A percentile compares a stretch with the other conserved stretches of the same genome.
Conservation (phyloP, 2,888 invertebrate species). For the Orchesellides sinensis region DNA sequence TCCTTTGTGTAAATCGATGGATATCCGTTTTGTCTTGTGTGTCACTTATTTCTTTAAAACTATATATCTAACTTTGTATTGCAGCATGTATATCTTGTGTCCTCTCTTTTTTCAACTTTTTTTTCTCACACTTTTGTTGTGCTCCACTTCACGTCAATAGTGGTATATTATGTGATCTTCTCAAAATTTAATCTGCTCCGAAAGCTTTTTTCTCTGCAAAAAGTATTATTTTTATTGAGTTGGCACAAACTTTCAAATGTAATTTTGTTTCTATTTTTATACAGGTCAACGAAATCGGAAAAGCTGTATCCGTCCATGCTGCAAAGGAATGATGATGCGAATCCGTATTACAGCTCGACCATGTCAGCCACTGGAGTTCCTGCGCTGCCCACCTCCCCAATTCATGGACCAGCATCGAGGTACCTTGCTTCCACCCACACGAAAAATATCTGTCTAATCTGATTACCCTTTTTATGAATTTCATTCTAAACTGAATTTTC, state of each 20-base stretch:
- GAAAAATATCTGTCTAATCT: background rate
- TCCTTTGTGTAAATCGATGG: no score
- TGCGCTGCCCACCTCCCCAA: conserved; percentile 62
- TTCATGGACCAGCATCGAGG: conserved; percentile 66
- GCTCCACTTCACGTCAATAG: no score
- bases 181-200: no score
- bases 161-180: no score
- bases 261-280: conserved; percentile 64
- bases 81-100: background rate
- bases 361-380: conserved; percentile 58
- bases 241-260: background rate
- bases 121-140: background rate
- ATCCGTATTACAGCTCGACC: conserved; percentile 79
- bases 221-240: no score
- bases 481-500: background rate
- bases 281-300: conserved; percentile 95
- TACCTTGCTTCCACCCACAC: no score
- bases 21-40: no score
- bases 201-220: no score
- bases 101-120: background rate
- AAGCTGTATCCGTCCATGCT: conserved; percentile 96
- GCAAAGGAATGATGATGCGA: conserved; percentile 88
- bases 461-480: background rate
- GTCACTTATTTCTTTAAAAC: background rate
- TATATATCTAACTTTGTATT: background rate